Base-by-base conservation (phyloP, 1,140 invertebrate species). In the Hestina assimilis region DNA sequence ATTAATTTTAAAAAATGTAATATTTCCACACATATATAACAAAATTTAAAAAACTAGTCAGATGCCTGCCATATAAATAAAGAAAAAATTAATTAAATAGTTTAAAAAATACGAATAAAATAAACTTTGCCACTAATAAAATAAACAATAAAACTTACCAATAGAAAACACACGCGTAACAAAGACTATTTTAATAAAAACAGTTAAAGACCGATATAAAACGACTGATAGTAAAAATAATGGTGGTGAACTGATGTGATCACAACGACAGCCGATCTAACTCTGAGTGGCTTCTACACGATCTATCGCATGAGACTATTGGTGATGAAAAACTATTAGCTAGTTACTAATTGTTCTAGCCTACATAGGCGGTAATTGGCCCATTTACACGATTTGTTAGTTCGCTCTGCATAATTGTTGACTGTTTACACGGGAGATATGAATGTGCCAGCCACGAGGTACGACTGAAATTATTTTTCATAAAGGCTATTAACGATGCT, bases 321-420 rank as follows among this genome's bases (percentile, higher is more conserved):
- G 83, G 69, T 86, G 80, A 86, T 86, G 80, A 83, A 85, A 59
- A 88, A 84, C 83, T 83, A 85, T 86, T 86, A 88, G 83, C 83
- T 70, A 64, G 61, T 66, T 66, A 85, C 85, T 88, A 88, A 88
- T 88, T 88, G 81, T 83, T 69, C 73, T 71, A 83, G 80, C 83
- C 81, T 86, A 83, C 85, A 86, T 86, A 75, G 72, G 66, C 75
- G 83, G 83, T 88, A 88, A 88, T 88, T 88, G 85, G 63, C 61
- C 82, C 79, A 88, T 88, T 88, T 88, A 88, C 82, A 88, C 83
- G 68, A 83, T 81, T 83, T 73, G 83, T 86, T 86, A 88, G 85
- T 79, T 69, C 54, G 60, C 61, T 73, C 66, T 78, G 75, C 75
- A 84, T 87, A 87, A 87, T 87, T 87, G 80, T 80, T 71, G 69